These are phyloP conservation scores for Emys orbicularis DNA, from an alignment of 2,797 vertebrate genomes.

Conservation along the genomic window DNA sequence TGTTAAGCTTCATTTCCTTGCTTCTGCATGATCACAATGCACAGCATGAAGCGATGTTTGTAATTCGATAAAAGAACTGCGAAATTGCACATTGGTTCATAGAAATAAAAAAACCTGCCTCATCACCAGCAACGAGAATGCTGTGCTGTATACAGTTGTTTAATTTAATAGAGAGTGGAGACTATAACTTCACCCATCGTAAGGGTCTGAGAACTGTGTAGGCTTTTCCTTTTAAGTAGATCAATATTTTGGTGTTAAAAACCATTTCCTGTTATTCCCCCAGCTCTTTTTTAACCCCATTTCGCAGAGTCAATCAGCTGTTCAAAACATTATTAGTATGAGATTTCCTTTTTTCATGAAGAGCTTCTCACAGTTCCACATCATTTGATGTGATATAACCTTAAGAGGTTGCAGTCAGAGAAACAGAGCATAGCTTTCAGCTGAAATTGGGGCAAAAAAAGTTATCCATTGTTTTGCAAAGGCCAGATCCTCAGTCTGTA, in stretches of 20 bases:
- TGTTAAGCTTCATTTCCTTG: slow-evolving; percentile 57
- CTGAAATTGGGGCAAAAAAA: neutral
- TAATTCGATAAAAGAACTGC: slow-evolving; percentile 9
- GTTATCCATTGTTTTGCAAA: neutral
- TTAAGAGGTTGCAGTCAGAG: neutral
- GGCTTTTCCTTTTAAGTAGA: slow-evolving; percentile 18
- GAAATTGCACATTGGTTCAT: slow-evolving; percentile 47
- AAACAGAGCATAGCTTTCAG: neutral
- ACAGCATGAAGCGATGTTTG: slow-evolving; percentile 29
- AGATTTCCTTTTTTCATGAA: slow-evolving; percentile 19
- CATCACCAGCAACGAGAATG: neutral
- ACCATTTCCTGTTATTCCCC: slow-evolving; percentile 51
- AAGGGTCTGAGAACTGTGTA: neutral
- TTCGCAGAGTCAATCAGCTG: slow-evolving; percentile 28
- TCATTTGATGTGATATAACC: neutral
- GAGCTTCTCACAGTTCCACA: slow-evolving; percentile 3
- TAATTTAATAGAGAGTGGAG: neutral
- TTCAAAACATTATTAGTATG: slow-evolving; percentile 35
- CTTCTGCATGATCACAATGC: slow-evolving; percentile 29
- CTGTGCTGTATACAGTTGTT: neutral
- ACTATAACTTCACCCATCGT: neutral
- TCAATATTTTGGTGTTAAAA: slow-evolving; percentile 45
- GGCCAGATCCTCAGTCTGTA: neutral
- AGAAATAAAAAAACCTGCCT: slow-evolving; percentile 18
- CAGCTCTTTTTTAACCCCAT: slow-evolving; percentile 23